Evolutionary conservation across 35 echinoderm and acorn worm species (phyloP), one percentile per base, ranked within the genome.

Genomic region (Stichopus chloronotus): DNA sequence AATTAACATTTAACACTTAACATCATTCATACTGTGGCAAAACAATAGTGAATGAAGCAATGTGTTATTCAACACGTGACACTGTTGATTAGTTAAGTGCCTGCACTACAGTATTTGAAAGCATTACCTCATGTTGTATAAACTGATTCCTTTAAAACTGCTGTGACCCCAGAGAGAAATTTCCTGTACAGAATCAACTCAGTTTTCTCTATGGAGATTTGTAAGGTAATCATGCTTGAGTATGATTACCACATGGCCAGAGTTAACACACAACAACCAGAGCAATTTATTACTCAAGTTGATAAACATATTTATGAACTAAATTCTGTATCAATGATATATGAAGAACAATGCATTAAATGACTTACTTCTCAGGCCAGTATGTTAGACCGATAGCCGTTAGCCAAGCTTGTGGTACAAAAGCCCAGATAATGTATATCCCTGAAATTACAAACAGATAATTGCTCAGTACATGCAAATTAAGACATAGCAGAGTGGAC

Each of bases 341-440:
- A 79, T 13, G 16, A 57, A 30, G 11, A 83, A 83, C 77, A 79
- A 79, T 61, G 1, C 59, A 74, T 14, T 74, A 43, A 17, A 11
- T 24, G 56, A 11, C 82, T 85, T 95, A 99, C 97, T 96, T 99
- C 79, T 99, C 94, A 65, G 97, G 97, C 97, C 97, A 99, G 59
- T 99, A 99, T 7, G 97, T 99, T 5, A 99, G 92, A 8, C 97
- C 97, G 81, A 94, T 72, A 25, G 88, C 92, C 24, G 91, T 52
- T 5, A 99, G 78, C 97, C 95, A 96, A 21, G 78, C 78, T 72
- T 96, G 93, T 63, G 97, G 95, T 78, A 99, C 55, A 91, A 92
- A 99, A 55, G 95, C 97, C 97, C 97, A 99, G 79, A 99, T 92
- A 10, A 94, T 2, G 90, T 94, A 99, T 19, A 96, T 59, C 52